Conservation (phyloP, 2,888 invertebrate species). For the Aleiodes leptofemur region DNA sequence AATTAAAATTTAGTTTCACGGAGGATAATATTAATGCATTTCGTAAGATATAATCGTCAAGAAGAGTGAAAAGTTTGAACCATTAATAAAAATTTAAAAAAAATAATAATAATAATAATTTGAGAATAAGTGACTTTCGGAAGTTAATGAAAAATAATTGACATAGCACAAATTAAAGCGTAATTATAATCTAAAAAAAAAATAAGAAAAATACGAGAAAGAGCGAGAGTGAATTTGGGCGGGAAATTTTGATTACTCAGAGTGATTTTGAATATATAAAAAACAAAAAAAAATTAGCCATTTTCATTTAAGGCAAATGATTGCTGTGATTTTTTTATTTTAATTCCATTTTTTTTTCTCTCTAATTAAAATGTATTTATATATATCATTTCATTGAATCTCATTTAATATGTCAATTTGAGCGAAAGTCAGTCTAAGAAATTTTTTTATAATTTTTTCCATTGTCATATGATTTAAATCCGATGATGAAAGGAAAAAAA, state of each 20-base stretch:
- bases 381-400: neutral
- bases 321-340: conserved; percentile 36
- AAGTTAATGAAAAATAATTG: conserved; percentile 16
- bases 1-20: neutral
- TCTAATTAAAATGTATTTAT: neutral
- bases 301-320: conserved; percentile 26
- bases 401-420: neutral
- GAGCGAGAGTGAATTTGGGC: too few species aligned
- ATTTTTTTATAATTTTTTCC: neutral
- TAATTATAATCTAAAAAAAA: neutral
- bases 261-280: too few species aligned
- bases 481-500: neutral
- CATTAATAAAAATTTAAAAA: too few species aligned
- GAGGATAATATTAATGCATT: conserved; percentile 9
- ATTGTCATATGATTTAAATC: too few species aligned
- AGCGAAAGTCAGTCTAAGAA: neutral
- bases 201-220: too few species aligned
- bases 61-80: neutral
- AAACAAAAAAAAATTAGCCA: neutral
- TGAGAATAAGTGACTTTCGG: conserved; percentile 6
- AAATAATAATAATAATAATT: too few species aligned
- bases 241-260: too few species aligned
- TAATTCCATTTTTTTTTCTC: conserved; percentile 13
- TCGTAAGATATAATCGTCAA: conserved; percentile 21
- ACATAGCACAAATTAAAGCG: conserved; percentile 50